A percentile compares a stretch with the other conserved stretches of the same genome.
Conservation (phyloP, 2,888 invertebrate species). For the Sepioteuthis lessoniana region DNA sequence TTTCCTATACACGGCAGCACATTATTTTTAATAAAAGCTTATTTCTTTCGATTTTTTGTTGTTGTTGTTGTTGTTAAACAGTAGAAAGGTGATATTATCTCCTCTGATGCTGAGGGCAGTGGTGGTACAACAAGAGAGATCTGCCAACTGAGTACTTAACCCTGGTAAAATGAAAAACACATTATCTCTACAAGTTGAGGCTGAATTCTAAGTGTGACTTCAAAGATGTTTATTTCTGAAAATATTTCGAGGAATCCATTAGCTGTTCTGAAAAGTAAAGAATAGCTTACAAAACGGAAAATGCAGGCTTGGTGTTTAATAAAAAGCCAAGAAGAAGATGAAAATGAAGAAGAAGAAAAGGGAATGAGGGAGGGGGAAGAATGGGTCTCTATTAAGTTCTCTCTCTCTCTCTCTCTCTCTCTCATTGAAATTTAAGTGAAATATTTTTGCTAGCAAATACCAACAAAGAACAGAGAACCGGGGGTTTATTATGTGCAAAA, state of each 20-base stretch:
- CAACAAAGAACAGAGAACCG: neutral
- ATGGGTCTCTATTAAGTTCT: neutral
- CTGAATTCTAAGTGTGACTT: neutral
- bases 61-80: neutral
- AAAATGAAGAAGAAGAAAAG: neutral
- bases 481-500: neutral
- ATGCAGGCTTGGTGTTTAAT: constrained; percentile 8
- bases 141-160: neutral
- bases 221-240: constrained; percentile 23
- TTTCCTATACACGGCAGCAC: neutral
- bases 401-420: neutral
- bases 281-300: constrained; percentile 33
- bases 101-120: neutral
- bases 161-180: neutral
- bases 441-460: constrained; percentile 20
- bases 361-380: neutral
- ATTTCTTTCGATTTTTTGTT: neutral
- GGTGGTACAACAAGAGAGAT: neutral
- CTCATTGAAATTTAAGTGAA: neutral
- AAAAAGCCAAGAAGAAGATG: neutral
- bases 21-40: neutral
- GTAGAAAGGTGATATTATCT: constrained; percentile 20
- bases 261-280: neutral
- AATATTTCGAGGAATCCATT: constrained; percentile 33
- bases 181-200: constrained; percentile 17